Percentiles rank a stretch among this genome's conserved stretches.
Conservation (phyloP, 2,797 vertebrate species). For the Holocentrus rufus region DNA sequence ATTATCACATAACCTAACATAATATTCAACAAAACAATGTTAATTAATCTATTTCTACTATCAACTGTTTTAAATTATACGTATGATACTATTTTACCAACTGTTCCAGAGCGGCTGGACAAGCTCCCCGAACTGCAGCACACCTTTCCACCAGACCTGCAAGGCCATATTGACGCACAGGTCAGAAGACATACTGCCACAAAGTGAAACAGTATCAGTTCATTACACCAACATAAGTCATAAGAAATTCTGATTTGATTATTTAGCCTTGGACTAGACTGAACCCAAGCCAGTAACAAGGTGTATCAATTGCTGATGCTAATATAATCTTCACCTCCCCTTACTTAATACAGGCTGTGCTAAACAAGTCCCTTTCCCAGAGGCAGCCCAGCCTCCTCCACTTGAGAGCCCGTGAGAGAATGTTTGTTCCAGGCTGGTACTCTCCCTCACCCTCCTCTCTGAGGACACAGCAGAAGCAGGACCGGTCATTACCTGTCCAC, state of each 20-base stretch:
- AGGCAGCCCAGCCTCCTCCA: slow-evolving; percentile 77
- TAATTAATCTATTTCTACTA: background rate
- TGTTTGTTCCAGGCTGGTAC: slow-evolving; percentile 73
- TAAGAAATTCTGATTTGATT: background rate
- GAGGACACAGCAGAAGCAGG: slow-evolving; percentile 23
- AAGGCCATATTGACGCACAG: slow-evolving; percentile 38
- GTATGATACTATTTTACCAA: background rate
- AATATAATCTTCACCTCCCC: slow-evolving; percentile 18
- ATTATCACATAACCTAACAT: background rate
- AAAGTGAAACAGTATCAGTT: background rate
- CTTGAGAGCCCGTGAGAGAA: slow-evolving; percentile 66
- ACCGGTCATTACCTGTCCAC: slow-evolving; percentile 37
- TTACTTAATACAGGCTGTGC: slow-evolving; percentile 75
- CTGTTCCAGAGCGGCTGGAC: slow-evolving; percentile 30
- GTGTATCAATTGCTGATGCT: background rate
- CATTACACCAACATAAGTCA: background rate
- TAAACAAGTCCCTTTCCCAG: slow-evolving; percentile 79
- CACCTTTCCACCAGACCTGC: slow-evolving; percentile 28
- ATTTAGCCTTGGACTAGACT: background rate
- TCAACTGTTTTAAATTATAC: background rate
- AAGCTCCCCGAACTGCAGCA: slow-evolving; percentile 34
- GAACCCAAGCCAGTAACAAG: background rate
- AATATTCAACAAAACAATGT: background rate
- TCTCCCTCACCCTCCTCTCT: slow-evolving; percentile 39
- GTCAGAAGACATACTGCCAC: slow-evolving; percentile 2